Evolutionary conservation across 2,888 invertebrate species (phyloP).

Genomic region (Keiferia lycopersicella): DNA sequence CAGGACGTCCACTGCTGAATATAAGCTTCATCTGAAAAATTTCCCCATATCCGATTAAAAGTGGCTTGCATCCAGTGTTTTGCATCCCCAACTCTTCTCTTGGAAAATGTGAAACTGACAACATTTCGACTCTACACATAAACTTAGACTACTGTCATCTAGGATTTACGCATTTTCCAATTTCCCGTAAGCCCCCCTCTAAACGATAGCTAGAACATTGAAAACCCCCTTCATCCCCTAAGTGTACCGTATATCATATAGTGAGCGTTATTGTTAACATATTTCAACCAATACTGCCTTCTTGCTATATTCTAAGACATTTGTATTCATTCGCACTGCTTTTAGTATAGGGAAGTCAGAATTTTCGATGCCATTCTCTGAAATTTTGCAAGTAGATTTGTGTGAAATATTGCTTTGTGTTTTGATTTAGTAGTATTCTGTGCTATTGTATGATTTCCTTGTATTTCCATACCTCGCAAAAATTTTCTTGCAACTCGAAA

Average conservation of each 20-base stretch:
- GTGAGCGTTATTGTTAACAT: conserved; percentile 69
- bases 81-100: too few relatives aligned
- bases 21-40: too few relatives aligned
- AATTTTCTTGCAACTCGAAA: too few relatives aligned
- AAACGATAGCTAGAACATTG: conserved; percentile 28
- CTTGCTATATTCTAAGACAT: conserved; percentile 53
- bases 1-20: too few relatives aligned
- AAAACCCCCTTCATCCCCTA: conserved; percentile 53
- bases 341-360: conserved; percentile 33
- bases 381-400: conserved; percentile 20
- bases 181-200: conserved; percentile 21
- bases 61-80: too few relatives aligned
- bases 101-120: too few relatives aligned
- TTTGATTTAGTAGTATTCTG: conserved; percentile 2
- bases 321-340: conserved; percentile 61
- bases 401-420: background rate
- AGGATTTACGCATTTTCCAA: conserved; percentile 21
- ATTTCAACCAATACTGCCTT: conserved; percentile 61
- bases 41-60: too few relatives aligned
- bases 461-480: too few relatives aligned
- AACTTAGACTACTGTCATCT: background rate
- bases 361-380: conserved; percentile 38
- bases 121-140: too few relatives aligned
- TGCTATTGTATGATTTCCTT: too few relatives aligned
- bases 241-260: conserved; percentile 58